Evolutionary conservation across 2,113 vertebrate species (phyloP).

Genomic region (Capreolus pygargus): DNA sequence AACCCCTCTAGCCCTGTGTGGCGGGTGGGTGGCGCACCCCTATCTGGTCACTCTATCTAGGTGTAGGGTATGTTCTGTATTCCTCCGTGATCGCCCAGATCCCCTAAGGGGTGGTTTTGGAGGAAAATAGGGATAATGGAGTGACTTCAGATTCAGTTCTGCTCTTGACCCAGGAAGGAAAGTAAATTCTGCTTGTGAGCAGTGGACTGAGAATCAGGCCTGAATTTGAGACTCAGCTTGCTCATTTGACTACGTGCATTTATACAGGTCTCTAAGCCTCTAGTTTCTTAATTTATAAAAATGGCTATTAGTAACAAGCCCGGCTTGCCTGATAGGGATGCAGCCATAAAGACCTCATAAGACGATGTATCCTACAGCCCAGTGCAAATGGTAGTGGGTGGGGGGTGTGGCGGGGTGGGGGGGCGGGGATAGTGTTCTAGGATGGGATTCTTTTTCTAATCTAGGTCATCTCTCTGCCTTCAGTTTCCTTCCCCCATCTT

Average conservation of each 20-base stretch:
- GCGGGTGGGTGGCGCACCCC: not conserved
- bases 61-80: not conserved
- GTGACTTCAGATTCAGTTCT: not conserved
- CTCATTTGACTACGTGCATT: not conserved
- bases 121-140: not conserved
- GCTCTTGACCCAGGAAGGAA: not conserved
- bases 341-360: not conserved
- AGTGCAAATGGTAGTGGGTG: not conserved
- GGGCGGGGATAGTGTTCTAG: not conserved
- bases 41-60: not conserved
- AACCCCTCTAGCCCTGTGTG: not conserved
- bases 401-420: not conserved
- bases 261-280: not conserved
- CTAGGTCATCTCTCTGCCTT: constrained; percentile 60
- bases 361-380: not conserved
- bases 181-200: not conserved
- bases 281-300: not conserved
- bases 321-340: not conserved
- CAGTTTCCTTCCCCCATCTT: constrained; percentile 19
- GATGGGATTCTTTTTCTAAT: constrained; percentile 37
- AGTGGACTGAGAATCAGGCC: not conserved
- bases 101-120: not conserved
- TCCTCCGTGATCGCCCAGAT: not conserved
- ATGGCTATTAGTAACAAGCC: not conserved
- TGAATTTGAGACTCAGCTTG: not conserved